A percentile compares a stretch with the other conserved stretches of the same genome.
These are phyloP conservation scores for Abrostola triplasia DNA, from an alignment of 2,888 invertebrate species.

Conservation along the genomic window DNA sequence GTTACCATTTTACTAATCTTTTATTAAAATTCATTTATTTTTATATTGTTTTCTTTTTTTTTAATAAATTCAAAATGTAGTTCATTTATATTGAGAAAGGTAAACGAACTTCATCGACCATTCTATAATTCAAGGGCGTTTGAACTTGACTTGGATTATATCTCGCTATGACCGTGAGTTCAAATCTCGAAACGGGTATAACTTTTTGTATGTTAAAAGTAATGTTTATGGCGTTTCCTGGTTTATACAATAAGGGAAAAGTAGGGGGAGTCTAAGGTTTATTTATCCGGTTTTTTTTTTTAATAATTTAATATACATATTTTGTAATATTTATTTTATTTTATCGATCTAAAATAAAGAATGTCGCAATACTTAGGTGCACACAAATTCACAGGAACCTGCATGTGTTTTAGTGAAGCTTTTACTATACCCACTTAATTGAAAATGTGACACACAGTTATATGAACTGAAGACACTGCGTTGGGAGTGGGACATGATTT, in stretches of 20 bases:
- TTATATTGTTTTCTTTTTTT: too few species aligned
- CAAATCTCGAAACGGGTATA: slow-evolving; percentile 12
- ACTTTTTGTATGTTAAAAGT: slow-evolving; percentile 28
- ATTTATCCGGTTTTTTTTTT: background rate
- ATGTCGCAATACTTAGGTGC: slow-evolving; percentile 78
- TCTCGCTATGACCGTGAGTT: slow-evolving; percentile 10
- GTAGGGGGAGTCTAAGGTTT: background rate
- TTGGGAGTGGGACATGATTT: slow-evolving; percentile 70
- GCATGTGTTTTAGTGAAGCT: slow-evolving; percentile 81
- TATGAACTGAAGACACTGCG: slow-evolving; percentile 69
- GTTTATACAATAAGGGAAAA: background rate
- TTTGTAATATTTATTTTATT: background rate
- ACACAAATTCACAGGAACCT: slow-evolving; percentile 73
- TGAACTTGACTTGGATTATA: background rate
- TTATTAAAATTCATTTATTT: too few species aligned
- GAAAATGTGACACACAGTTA: slow-evolving; percentile 62
- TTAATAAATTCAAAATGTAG: too few species aligned
- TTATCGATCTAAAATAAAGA: slow-evolving; percentile 16
- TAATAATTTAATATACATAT: background rate
- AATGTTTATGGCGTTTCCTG: background rate
- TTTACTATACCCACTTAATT: slow-evolving; percentile 69
- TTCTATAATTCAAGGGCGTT: background rate
- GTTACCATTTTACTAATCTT: too few species aligned
- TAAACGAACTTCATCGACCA: background rate
- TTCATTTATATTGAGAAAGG: background rate